A percentile compares a stretch with the other conserved stretches of the same genome.
These are phyloP conservation scores for Morelia viridis DNA, from an alignment of 2,797 vertebrate species.

Conservation along the genomic window DNA sequence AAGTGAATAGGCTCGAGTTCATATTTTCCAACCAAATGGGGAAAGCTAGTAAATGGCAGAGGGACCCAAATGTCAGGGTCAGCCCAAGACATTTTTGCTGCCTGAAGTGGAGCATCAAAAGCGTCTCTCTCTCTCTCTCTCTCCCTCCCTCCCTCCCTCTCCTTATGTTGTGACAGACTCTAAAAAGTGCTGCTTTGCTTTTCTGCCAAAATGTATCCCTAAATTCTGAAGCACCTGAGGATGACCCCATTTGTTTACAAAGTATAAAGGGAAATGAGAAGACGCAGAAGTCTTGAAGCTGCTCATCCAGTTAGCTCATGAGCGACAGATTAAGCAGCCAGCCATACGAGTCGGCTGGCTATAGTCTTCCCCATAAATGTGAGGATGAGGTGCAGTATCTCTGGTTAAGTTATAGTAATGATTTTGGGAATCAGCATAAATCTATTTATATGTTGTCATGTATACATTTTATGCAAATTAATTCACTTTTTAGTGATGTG, in stretches of 20 bases:
- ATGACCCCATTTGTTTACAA: not conserved
- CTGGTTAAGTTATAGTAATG: not conserved
- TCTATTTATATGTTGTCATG: not conserved
- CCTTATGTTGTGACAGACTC: not conserved
- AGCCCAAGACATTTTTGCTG: not conserved
- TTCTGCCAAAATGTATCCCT: not conserved
- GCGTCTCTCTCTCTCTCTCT: not conserved
- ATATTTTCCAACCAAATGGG: not conserved
- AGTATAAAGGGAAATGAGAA: not conserved
- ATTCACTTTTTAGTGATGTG: not conserved
- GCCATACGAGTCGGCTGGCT: not conserved
- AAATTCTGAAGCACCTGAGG: not conserved
- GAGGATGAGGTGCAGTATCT: not conserved
- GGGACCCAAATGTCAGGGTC: not conserved
- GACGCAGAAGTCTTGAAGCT: not conserved
- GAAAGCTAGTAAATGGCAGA: not conserved
- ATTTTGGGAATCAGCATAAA: not conserved
- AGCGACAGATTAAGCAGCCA: not conserved
- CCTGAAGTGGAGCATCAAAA: not conserved
- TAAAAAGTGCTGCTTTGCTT: not conserved
- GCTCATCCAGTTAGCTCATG: not conserved
- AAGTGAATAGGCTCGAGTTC: not conserved
- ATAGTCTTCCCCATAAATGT: not conserved
- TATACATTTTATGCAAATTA: not conserved
- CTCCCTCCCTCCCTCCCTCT: not conserved